Evolutionary conservation across 2,113 vertebrate species (phyloP).

Genomic region (Tragelaphus imberbis): DNA sequence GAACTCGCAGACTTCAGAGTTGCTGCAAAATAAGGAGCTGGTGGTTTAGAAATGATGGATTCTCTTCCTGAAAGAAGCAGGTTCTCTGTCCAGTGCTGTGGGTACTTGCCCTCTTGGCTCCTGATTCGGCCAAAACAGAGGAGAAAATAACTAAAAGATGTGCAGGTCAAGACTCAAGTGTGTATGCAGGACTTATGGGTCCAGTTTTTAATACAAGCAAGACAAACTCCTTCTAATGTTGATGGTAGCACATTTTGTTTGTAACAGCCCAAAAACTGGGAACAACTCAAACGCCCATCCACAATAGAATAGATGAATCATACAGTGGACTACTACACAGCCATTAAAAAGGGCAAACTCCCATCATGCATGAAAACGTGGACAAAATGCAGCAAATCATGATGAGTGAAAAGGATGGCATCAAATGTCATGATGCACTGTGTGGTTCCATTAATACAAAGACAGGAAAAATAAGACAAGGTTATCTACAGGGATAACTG

Average conservation of each 20-base stretch:
- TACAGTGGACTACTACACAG: fast-evolving
- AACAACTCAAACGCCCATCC: not conserved
- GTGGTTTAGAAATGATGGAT: slow-evolving; percentile 63
- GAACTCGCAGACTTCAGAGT: slow-evolving; percentile 74
- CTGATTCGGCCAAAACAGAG: slow-evolving; percentile 52
- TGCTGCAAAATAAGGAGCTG: slow-evolving; percentile 70
- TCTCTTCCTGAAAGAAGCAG: slow-evolving; percentile 57
- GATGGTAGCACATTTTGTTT: not conserved
- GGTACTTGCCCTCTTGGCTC: slow-evolving; percentile 46
- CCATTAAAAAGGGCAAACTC: fast-evolving
- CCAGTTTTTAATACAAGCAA: not conserved
- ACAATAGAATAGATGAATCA: fast-evolving
- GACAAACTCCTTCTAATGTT: not conserved
- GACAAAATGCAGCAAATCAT: fast-evolving
- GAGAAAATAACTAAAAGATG: not conserved
- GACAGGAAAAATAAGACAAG: not conserved
- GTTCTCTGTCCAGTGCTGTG: slow-evolving; percentile 46
- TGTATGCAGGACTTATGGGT: fast-evolving
- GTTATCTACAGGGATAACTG: fast-evolving
- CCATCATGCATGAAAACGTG: fast-evolving
- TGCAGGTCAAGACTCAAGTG: no score
- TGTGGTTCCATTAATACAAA: fast-evolving
- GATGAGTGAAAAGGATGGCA: fast-evolving
- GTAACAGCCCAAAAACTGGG: fast-evolving
- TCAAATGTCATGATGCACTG: fast-evolving